Conservation (phyloP, 2,888 invertebrate genomes). For the Diarsia mendica region DNA sequence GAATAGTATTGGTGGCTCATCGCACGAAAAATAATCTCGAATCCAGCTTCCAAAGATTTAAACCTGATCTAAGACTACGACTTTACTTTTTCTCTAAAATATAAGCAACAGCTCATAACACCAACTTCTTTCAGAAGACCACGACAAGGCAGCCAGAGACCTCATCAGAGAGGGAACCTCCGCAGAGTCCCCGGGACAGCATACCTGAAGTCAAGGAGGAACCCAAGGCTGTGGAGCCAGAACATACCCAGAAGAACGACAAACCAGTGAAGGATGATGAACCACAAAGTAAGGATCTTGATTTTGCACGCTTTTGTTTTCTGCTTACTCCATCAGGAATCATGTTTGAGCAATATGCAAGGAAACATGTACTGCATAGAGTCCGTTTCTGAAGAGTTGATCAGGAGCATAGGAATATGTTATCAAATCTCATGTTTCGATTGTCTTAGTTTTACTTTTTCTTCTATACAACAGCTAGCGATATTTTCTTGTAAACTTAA, state of each 20-base stretch:
- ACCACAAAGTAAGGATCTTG: constrained; percentile 66
- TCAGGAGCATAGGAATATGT: too few species aligned
- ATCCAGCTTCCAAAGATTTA: neutral
- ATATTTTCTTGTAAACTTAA: too few species aligned
- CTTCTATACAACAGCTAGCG: too few species aligned
- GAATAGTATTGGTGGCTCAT: neutral
- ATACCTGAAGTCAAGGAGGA: constrained; percentile 82
- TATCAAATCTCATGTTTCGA: too few species aligned
- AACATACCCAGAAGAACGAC: constrained; percentile 79
- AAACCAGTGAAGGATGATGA: constrained; percentile 84
- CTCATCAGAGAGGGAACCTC: constrained; percentile 83
- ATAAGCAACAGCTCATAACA: constrained; percentile 25
- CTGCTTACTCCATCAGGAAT: neutral
- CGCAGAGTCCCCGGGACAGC: constrained; percentile 77
- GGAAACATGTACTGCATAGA: neutral
- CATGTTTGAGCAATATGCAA: too few species aligned
- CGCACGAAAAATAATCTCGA: neutral
- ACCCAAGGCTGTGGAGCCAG: constrained; percentile 76
- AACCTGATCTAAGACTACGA: neutral
- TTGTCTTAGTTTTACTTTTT: too few species aligned
- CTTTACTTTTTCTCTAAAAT: neutral
- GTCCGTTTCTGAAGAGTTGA: neutral
- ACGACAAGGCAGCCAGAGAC: constrained; percentile 86
- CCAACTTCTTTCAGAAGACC: constrained; percentile 78
- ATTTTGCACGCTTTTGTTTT: neutral